Conservation (phyloP, 2,797 vertebrate species). For the Pogonophryne albipinna region DNA sequence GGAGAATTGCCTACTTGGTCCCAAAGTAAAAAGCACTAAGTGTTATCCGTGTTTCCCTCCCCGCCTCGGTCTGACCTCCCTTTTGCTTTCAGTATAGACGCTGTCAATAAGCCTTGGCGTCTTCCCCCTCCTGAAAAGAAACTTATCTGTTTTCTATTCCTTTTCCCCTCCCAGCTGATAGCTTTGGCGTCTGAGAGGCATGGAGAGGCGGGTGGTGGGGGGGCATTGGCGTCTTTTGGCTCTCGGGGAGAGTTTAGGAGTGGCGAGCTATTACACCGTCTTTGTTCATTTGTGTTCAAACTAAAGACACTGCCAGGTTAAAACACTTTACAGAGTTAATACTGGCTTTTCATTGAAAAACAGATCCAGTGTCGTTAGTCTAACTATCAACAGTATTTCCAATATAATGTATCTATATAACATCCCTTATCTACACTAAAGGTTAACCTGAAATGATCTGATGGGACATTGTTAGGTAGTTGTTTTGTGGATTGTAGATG, state of each 20-base stretch:
- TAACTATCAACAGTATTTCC: not conserved
- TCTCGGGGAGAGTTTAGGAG: constrained; percentile 21
- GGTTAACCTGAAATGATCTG: not conserved
- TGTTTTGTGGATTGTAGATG: too few species aligned
- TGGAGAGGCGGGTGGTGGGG: constrained; percentile 41
- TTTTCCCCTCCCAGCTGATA: constrained; percentile 55
- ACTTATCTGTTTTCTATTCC: constrained; percentile 58
- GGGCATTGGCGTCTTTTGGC: constrained; percentile 46
- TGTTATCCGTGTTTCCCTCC: constrained; percentile 66
- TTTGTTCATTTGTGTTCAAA: constrained; percentile 23
- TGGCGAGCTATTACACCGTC: not conserved
- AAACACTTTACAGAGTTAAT: constrained; percentile 2
- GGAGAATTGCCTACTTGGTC: constrained; percentile 76
- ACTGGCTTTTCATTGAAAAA: constrained; percentile 1
- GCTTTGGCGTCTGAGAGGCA: constrained; percentile 60
- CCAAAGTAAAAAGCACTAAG: constrained; percentile 79
- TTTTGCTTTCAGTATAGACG: constrained; percentile 60
- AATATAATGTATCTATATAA: not conserved
- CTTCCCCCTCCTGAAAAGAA: constrained; percentile 57
- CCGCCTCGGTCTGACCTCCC: constrained; percentile 40
- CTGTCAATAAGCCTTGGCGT: constrained; percentile 72
- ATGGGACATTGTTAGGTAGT: not conserved
- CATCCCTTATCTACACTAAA: not conserved
- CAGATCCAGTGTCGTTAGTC: not conserved
- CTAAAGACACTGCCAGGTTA: constrained; percentile 10